A percentile compares a stretch with the other conserved stretches of the same genome.
phyloP scores from a whole-genome alignment of 2,113 vertebrate species.

The Psephotus haematonotus region DNA sequence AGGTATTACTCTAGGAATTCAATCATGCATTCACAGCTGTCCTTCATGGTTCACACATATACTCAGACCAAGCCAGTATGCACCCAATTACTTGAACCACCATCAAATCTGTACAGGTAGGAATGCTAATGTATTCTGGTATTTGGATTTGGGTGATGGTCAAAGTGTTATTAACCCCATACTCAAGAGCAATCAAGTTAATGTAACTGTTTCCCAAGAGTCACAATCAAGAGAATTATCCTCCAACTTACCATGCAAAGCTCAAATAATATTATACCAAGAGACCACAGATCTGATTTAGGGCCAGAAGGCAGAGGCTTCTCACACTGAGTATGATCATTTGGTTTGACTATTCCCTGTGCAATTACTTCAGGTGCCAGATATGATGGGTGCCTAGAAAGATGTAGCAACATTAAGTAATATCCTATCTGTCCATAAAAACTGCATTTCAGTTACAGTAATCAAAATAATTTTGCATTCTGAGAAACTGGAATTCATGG shows the following conservation, averaged over 20 bases:
- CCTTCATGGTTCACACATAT: neutral
- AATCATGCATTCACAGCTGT: neutral
- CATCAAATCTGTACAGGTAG: neutral
- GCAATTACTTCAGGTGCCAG: slow-evolving; percentile 96
- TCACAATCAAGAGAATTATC: neutral
- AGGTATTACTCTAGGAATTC: neutral
- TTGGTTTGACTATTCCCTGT: slow-evolving; percentile 84
- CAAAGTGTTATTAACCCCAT: neutral
- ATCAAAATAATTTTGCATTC: neutral
- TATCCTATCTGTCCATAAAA: neutral
- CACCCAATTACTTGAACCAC: neutral
- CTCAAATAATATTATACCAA: slow-evolving; percentile 94
- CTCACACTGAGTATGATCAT: slow-evolving; percentile 81
- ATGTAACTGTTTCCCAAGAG: neutral
- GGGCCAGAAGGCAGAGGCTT: slow-evolving; percentile 87
- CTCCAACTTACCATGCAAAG: slow-evolving; percentile 87
- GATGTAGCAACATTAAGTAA: neutral
- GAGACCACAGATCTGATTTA: slow-evolving; percentile 95
- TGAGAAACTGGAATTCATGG: neutral
- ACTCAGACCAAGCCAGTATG: neutral
- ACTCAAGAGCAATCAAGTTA: neutral
- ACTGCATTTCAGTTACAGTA: neutral
- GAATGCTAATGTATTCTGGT: neutral
- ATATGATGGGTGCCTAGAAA: slow-evolving; percentile 91
- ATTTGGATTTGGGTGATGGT: neutral